Conservation (phyloP, 2,888 invertebrate genomes). For the Epinotia brunnichana region DNA sequence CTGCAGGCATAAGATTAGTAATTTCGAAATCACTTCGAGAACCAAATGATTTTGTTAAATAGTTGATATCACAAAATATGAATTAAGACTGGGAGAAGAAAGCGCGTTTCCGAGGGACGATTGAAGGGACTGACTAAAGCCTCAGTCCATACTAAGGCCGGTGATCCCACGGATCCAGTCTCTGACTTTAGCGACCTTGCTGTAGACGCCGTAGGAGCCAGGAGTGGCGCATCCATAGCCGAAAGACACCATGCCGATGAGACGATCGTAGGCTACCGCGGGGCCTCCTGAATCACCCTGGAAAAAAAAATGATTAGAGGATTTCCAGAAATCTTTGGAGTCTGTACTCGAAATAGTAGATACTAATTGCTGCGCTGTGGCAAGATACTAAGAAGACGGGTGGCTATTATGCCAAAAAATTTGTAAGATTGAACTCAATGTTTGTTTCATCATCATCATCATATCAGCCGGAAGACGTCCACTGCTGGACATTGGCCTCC, state of each 20-base stretch:
- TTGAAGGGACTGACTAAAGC: neutral
- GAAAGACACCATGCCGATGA: slow-evolving; percentile 78
- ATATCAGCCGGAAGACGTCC: too few relatives aligned
- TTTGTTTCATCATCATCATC: too few relatives aligned
- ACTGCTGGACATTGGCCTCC: too few relatives aligned
- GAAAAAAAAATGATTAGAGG: slow-evolving; percentile 44
- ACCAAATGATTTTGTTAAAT: too few relatives aligned
- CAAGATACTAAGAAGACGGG: too few relatives aligned
- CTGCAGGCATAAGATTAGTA: too few relatives aligned
- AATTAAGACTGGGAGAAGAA: too few relatives aligned
- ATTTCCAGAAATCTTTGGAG: neutral
- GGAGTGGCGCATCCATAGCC: slow-evolving; percentile 79
- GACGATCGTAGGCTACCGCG: slow-evolving; percentile 67
- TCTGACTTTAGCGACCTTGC: slow-evolving; percentile 74
- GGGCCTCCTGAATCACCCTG: slow-evolving; percentile 81
- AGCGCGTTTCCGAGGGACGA: neutral
- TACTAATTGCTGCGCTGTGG: too few relatives aligned
- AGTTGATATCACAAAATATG: too few relatives aligned
- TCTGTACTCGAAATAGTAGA: neutral
- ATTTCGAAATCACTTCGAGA: too few relatives aligned
- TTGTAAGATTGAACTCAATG: neutral
- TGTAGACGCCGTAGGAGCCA: slow-evolving; percentile 75
- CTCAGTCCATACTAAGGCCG: slow-evolving; percentile 61
- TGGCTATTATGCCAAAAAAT: too few relatives aligned
- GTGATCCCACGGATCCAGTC: slow-evolving; percentile 71